A percentile compares a stretch with the other conserved stretches of the same genome.
These are phyloP conservation scores for Thereva unica DNA, from an alignment of 2,888 invertebrate species.

Conservation along the genomic window DNA sequence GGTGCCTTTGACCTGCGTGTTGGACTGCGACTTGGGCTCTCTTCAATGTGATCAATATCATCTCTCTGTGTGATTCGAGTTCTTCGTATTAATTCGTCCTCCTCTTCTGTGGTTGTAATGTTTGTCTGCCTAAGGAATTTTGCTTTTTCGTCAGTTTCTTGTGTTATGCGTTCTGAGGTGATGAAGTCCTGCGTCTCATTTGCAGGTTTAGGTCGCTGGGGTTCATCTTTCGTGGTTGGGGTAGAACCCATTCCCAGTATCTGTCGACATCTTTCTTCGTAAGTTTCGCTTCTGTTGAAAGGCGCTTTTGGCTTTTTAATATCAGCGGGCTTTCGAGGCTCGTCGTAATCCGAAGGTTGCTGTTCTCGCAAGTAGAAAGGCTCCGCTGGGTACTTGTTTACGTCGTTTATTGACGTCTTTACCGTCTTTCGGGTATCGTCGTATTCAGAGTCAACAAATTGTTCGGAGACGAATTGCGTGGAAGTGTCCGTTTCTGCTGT, in stretches of 20 bases:
- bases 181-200: constrained; percentile 31
- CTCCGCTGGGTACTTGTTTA: constrained; percentile 32
- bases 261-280: constrained; percentile 72
- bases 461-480: constrained; percentile 11
- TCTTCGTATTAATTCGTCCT: too few relatives aligned
- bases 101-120: too few relatives aligned
- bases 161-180: constrained; percentile 26
- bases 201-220: constrained; percentile 3
- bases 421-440: not conserved
- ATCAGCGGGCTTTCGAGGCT: constrained; percentile 28
- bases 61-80: too few relatives aligned
- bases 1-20: constrained; percentile 41
- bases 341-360: constrained; percentile 33
- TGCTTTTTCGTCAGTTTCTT: constrained; percentile 6
- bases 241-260: constrained; percentile 65
- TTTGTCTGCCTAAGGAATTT: not conserved
- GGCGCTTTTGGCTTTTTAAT: constrained; percentile 60
- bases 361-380: constrained; percentile 46
- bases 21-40: constrained; percentile 18
- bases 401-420: constrained; percentile 8
- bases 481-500: constrained; percentile 12
- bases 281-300: constrained; percentile 69
- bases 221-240: not conserved
- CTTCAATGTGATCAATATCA: too few relatives aligned
- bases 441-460: constrained; percentile 20